Conservation (phyloP, 2,797 vertebrate species). For the Choloepus didactylus region DNA sequence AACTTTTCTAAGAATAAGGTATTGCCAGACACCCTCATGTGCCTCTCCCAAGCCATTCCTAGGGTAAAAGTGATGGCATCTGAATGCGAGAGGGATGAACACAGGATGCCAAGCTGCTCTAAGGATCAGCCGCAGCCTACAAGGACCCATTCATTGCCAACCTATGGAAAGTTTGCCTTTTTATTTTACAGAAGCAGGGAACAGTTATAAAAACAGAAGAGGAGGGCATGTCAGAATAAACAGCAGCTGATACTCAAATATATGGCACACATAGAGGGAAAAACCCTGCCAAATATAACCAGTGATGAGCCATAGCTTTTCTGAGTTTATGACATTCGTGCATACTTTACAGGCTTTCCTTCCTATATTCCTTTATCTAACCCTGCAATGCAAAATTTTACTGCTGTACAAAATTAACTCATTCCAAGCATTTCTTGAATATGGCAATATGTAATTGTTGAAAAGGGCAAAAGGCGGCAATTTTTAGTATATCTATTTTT, state of each 20-base stretch:
- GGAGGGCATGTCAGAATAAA: constrained; percentile 12
- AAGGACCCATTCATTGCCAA: neutral
- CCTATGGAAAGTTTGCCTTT: constrained; percentile 16
- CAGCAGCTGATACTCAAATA: neutral
- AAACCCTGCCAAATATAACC: neutral
- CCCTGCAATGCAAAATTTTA: neutral
- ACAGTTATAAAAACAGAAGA: neutral
- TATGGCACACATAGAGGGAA: neutral
- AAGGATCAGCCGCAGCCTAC: neutral
- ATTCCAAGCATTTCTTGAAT: constrained; percentile 34
- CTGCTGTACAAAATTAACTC: neutral
- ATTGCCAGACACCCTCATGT: neutral
- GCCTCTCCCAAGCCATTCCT: neutral
- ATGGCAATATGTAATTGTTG: neutral
- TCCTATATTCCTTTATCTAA: neutral
- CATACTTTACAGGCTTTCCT: neutral
- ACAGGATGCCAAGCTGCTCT: neutral
- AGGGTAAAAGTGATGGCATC: neutral
- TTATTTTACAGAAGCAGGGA: neutral
- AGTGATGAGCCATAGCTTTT: neutral
- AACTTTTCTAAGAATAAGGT: constrained; percentile 54
- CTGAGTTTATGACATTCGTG: neutral
- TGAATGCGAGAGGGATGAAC: neutral
- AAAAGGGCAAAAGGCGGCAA: neutral
- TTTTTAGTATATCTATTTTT: neutral